Evolutionary conservation across 2,113 vertebrate species (phyloP), one percentile per base, ranked within the genome.

Genomic region (Poeciliopsis turrubarensis): DNA sequence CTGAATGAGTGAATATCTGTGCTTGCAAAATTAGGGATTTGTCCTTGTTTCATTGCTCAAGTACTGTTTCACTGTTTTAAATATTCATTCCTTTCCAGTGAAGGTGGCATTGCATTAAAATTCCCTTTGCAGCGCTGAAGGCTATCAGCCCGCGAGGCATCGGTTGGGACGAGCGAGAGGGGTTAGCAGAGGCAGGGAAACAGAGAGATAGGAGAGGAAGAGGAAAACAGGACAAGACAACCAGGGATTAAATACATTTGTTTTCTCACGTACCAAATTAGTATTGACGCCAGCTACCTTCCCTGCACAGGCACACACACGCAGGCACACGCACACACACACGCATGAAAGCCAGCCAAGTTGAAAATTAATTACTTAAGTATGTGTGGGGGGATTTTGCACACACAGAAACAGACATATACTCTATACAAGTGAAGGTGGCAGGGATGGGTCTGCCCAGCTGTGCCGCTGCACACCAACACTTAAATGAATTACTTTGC

Each of bases 231-330:
- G 85, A 91, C 87, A 89, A 91, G 92, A 91, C 89, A 90, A 85
- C 77, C 86, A 84, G 81, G 91, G 83, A 93, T 92, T 91, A 93
- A 93, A 92, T 91, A 92, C 86, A 92, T 92, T 91, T 93, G 92
- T 93, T 92, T 93, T 91, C 85, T 86, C 83, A 79, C 39, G 72
- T 80, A 81, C 75, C 78, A 91, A 92, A 93, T 93, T 91, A 92
- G 90, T 92, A 93, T 93, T 91, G 92, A 93, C 79, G 79, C 82
- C 71, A 80, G 82, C 81, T 89, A 76, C 89, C 87, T 86, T 80
- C 78, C 67, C 72, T 39, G 27, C 66, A 73, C 73, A 78, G 66
- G 61, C 72, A 77, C 65, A 75, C 60, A 76, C 72, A 72, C 62
- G 69, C 65, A 77, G 63, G 57, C 26, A 12, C 73, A 73, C 74